Evolutionary conservation across 2,888 invertebrate species (phyloP).

Genomic region (Euspilapteryx auroguttella): DNA sequence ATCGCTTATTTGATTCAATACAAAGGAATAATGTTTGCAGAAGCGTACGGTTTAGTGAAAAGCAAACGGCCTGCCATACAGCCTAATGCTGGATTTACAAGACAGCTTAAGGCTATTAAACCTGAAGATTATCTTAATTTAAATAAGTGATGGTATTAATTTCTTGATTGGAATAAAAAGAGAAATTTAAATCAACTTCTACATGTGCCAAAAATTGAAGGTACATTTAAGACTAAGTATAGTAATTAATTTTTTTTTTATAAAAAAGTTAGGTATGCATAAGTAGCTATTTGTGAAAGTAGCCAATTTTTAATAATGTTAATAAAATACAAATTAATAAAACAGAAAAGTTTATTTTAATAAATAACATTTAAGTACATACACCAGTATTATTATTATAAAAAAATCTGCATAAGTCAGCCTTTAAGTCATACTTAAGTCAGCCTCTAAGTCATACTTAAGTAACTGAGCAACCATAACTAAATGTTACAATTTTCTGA

Average conservation of each 20-base stretch:
- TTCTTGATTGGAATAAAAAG: slow-evolving; percentile 1
- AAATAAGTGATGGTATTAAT: no score
- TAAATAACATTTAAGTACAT: slow-evolving; percentile 39
- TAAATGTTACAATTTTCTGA: no score
- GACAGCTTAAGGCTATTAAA: slow-evolving; percentile 57
- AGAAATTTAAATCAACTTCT: slow-evolving; percentile 9
- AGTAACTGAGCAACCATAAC: no score
- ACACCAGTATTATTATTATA: slow-evolving; percentile 14
- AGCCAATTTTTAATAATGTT: no score
- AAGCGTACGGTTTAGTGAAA: slow-evolving; percentile 71
- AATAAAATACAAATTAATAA: no score
- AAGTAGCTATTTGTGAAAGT: no score
- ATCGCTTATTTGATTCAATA: slow-evolving; percentile 79
- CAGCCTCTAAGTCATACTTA: no score
- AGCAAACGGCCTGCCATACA: slow-evolving; percentile 66
- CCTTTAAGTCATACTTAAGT: slow-evolving; percentile 3
- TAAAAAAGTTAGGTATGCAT: no score
- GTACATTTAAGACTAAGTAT: no score
- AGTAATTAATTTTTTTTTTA: no score
- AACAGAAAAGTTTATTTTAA: no score
- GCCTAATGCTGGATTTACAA: slow-evolving; percentile 81
- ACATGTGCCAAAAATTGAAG: no score
- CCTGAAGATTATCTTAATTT: background rate
- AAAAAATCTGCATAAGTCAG: slow-evolving; percentile 4
- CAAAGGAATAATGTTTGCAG: slow-evolving; percentile 55